Evolutionary conservation across 2,888 invertebrate genomes (phyloP).

Genomic region (Buathra laborator): DNA sequence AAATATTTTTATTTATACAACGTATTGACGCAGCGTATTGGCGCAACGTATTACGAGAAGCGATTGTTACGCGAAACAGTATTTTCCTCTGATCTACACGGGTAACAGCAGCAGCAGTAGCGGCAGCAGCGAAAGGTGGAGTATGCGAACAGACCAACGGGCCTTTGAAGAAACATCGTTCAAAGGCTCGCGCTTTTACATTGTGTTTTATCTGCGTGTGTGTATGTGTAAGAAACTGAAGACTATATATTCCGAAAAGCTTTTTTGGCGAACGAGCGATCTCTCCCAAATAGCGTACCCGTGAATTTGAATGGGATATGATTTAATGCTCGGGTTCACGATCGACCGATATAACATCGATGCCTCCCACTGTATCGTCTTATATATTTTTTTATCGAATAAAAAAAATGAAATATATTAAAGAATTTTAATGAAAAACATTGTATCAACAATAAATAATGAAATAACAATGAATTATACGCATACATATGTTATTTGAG

Average conservation of each 20-base stretch:
- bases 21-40: neutral
- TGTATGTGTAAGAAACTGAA: slow-evolving; percentile 28
- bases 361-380: neutral
- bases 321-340: slow-evolving; percentile 35
- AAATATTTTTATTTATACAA: neutral
- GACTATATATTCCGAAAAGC: slow-evolving; percentile 17
- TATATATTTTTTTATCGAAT: neutral
- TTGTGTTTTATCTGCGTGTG: neutral
- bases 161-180: slow-evolving; percentile 37
- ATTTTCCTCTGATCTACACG: slow-evolving; percentile 6
- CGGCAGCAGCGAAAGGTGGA: neutral
- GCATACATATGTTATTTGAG: too few relatives aligned
- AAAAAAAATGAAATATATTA: too few relatives aligned
- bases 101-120: neutral
- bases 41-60: neutral
- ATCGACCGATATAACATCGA: slow-evolving; percentile 24
- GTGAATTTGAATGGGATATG: slow-evolving; percentile 49
- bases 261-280: slow-evolving; percentile 52
- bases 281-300: slow-evolving; percentile 13
- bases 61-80: neutral
- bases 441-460: too few relatives aligned
- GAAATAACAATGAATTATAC: too few relatives aligned
- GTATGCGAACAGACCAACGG: neutral
- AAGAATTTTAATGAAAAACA: too few relatives aligned
- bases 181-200: slow-evolving; percentile 30